Conservation (phyloP, 2,888 invertebrate genomes). For the Tipula confusa region DNA sequence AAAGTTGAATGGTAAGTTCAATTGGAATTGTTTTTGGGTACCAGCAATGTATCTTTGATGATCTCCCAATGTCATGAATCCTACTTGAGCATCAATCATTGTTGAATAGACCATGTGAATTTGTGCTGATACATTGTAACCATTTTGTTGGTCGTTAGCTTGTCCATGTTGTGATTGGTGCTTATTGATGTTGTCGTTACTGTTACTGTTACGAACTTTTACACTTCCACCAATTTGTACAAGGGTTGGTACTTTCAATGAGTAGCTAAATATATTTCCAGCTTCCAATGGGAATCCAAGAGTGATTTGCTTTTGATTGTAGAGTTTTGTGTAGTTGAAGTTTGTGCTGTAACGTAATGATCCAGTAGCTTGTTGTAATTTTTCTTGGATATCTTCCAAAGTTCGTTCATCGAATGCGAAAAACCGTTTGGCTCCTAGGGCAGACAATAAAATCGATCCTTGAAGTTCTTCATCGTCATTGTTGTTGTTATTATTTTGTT, state of each 20-base stretch:
- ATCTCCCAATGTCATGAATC: conserved; percentile 62
- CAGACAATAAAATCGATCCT: conserved; percentile 52
- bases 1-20: conserved; percentile 54
- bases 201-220: conserved; percentile 42
- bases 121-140: conserved; percentile 51
- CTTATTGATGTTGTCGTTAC: conserved; percentile 4
- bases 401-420: conserved; percentile 55
- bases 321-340: conserved; percentile 58
- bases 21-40: conserved; percentile 56
- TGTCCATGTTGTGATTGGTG: conserved; percentile 31
- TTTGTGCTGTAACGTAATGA: conserved; percentile 51
- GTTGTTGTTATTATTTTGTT: conserved; percentile 40
- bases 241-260: conserved; percentile 57
- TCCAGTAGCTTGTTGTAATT: conserved; percentile 47
- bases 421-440: conserved; percentile 51
- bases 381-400: conserved; percentile 51
- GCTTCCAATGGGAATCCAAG: conserved; percentile 65
- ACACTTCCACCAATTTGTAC: conserved; percentile 53
- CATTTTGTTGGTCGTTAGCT: conserved; percentile 37
- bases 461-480: conserved; percentile 54
- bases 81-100: conserved; percentile 58
- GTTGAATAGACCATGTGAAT: conserved; percentile 53
- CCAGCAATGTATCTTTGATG: conserved; percentile 57
- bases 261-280: conserved; percentile 65
- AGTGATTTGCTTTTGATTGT: conserved; percentile 55